phyloP scores from a whole-genome alignment of 2,888 invertebrate genomes.

The Perdita meconis region DNA sequence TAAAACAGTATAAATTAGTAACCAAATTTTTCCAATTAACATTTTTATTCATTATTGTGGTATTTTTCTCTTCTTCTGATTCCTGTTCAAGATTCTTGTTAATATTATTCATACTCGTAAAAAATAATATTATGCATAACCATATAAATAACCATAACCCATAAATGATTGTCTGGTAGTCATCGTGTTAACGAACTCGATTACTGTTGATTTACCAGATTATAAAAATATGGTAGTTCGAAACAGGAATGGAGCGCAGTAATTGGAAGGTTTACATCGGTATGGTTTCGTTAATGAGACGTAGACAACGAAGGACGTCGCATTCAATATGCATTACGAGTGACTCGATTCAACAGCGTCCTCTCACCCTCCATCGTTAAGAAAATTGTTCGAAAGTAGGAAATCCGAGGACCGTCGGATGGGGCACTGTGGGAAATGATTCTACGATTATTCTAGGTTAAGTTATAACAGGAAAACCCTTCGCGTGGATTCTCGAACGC shows the following conservation, averaged over 20 bases:
- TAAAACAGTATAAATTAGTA: no score
- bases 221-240: neutral
- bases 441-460: constrained; percentile 62
- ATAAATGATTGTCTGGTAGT: no score
- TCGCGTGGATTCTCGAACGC: constrained; percentile 26
- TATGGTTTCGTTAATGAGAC: constrained; percentile 27
- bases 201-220: no score
- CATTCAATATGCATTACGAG: constrained; percentile 51
- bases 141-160: no score
- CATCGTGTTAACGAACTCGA: no score
- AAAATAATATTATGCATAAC: no score
- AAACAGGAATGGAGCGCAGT: neutral
- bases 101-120: no score
- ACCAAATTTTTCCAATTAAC: no score
- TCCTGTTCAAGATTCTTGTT: no score
- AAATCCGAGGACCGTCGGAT: constrained; percentile 33
- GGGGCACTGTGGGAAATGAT: constrained; percentile 55
- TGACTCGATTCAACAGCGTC: constrained; percentile 32
- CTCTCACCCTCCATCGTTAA: constrained; percentile 35
- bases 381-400: constrained; percentile 56
- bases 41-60: no score
- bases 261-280: neutral
- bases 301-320: constrained; percentile 4
- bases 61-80: no score
- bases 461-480: constrained; percentile 47